Percentiles rank a stretch among this genome's conserved stretches.
phyloP scores from a whole-genome alignment of 2,797 vertebrate species.

The Characodon lateralis region DNA sequence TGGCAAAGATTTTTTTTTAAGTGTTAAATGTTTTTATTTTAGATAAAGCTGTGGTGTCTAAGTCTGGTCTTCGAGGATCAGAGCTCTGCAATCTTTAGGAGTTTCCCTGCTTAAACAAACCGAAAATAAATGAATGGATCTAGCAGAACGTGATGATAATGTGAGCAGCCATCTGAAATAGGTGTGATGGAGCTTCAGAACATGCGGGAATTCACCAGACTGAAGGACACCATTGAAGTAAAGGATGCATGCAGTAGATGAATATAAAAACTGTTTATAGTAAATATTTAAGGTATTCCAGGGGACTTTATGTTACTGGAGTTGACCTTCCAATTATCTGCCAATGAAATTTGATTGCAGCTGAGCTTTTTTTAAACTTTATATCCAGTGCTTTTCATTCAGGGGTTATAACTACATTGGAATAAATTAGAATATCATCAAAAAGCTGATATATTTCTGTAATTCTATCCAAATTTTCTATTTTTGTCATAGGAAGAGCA shows the following conservation, averaged over 20 bases:
- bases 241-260: background rate
- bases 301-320: conserved; percentile 22
- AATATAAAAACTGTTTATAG: background rate
- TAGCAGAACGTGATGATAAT: background rate
- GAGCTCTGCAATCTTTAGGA: background rate
- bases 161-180: background rate
- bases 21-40: background rate
- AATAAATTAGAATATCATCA: background rate
- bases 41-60: background rate
- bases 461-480: conserved; percentile 1
- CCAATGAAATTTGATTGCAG: conserved; percentile 1
- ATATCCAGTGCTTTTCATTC: background rate
- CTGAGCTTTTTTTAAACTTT: conserved; percentile 11
- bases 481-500: conserved; percentile 82
- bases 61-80: background rate
- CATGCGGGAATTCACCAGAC: background rate
- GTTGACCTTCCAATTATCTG: conserved; percentile 15
- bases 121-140: background rate
- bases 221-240: background rate
- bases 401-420: background rate
- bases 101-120: background rate
- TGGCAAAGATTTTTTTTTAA: background rate
- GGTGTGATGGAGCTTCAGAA: background rate
- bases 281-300: conserved; percentile 11
- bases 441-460: background rate